These are phyloP conservation scores for Loriculus beryllinus DNA, from an alignment of 2,797 vertebrate species.

Conservation along the genomic window DNA sequence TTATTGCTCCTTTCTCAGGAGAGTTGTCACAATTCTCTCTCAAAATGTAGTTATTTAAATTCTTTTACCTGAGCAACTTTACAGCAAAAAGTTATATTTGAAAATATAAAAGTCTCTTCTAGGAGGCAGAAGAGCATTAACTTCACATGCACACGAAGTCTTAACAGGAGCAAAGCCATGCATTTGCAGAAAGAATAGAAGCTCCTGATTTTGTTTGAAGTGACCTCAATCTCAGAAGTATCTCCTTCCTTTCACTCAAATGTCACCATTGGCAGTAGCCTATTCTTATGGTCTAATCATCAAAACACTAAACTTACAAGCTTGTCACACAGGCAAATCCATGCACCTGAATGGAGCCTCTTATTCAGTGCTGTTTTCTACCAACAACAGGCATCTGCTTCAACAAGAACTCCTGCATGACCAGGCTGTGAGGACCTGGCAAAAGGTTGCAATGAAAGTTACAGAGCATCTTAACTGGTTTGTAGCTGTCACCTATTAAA, in stretches of 20 bases:
- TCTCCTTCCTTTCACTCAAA: neutral
- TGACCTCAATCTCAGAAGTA: neutral
- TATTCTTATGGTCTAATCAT: neutral
- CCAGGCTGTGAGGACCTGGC: neutral
- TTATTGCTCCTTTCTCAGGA: neutral
- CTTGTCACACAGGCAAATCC: neutral
- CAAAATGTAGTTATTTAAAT: neutral
- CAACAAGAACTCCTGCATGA: neutral
- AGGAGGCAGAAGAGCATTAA: neutral
- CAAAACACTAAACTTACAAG: neutral
- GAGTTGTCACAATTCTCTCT: neutral
- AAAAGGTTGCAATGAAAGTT: neutral
- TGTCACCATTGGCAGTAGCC: accelerated
- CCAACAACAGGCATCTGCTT: neutral
- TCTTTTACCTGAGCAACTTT: constrained; percentile 21
- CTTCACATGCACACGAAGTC: neutral
- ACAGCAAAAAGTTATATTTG: neutral
- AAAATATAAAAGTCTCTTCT: neutral
- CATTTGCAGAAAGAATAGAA: neutral
- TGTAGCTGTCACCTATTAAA: neutral
- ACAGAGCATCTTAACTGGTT: neutral
- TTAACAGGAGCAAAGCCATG: neutral
- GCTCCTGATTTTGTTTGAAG: neutral
- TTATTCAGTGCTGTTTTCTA: neutral
- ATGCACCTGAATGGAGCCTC: neutral